Evolutionary conservation across 2,888 invertebrate species (phyloP).

Genomic region (Xestoiulus laeticollis): DNA sequence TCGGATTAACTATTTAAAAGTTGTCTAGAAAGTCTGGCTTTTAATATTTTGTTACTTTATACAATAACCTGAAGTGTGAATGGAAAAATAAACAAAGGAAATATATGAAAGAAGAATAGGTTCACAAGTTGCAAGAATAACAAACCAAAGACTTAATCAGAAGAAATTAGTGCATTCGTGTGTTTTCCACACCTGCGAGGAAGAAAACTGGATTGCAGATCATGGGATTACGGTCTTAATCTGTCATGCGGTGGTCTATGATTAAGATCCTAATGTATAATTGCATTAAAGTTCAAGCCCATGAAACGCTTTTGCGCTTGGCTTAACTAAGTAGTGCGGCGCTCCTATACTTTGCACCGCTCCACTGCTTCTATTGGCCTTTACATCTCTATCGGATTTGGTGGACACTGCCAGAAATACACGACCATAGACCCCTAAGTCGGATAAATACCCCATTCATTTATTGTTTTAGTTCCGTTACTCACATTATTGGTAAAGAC

Average conservation of each 20-base stretch:
- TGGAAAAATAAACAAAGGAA: neutral
- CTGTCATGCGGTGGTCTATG: constrained; percentile 36
- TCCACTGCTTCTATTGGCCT: constrained; percentile 32
- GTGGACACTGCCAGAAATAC: neutral
- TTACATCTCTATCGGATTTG: constrained; percentile 3
- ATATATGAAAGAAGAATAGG: neutral
- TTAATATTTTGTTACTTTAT: neutral
- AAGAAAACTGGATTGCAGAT: neutral
- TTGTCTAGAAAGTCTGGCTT: neutral
- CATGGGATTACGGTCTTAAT: constrained; percentile 28
- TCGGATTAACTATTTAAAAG: constrained; percentile 6
- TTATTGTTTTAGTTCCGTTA: constrained; percentile 37
- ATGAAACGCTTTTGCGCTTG: constrained; percentile 43
- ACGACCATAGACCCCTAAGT: neutral
- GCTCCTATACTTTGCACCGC: constrained; percentile 27
- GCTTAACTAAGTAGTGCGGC: constrained; percentile 43
- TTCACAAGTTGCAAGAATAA: neutral
- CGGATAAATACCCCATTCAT: constrained; percentile 29
- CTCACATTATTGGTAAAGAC: constrained; percentile 23
- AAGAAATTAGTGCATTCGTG: neutral
- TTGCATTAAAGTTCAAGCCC: constrained; percentile 45
- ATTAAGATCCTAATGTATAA: constrained; percentile 47
- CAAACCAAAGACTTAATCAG: neutral
- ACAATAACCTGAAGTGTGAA: too few relatives aligned
- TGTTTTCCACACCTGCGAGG: neutral